These are phyloP conservation scores for Lepidochrysops patricia DNA, from an alignment of 2,888 invertebrate genomes.

Conservation along the genomic window DNA sequence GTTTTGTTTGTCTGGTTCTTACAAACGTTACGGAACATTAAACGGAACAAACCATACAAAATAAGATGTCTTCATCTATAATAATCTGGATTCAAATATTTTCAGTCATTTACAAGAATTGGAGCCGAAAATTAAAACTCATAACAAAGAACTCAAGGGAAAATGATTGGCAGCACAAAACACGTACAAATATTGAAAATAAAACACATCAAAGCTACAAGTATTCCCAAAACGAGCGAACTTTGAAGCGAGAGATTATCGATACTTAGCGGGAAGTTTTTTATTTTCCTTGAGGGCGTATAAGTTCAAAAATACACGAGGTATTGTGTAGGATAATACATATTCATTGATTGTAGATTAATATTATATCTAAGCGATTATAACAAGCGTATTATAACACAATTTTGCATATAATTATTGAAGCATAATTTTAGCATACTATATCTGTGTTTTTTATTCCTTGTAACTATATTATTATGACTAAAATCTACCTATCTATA, in stretches of 20 bases:
- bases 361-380: not conserved
- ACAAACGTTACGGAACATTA: too few relatives aligned
- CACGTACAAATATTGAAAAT: constrained; percentile 2
- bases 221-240: constrained; percentile 8
- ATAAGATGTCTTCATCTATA: too few relatives aligned
- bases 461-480: too few relatives aligned
- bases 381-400: too few relatives aligned
- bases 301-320: not conserved
- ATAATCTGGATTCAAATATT: too few relatives aligned
- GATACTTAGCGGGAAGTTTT: constrained; percentile 8
- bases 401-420: too few relatives aligned
- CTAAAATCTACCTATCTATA: too few relatives aligned
- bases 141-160: not conserved
- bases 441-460: too few relatives aligned
- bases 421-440: too few relatives aligned
- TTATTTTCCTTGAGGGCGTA: constrained; percentile 5
- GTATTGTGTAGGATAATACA: not conserved
- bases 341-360: not conserved
- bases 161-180: not conserved
- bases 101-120: not conserved
- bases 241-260: constrained; percentile 7
- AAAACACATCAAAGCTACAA: constrained; percentile 12
- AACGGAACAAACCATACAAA: too few relatives aligned
- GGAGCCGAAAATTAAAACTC: not conserved
- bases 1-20: too few relatives aligned